Base-by-base conservation (phyloP, 1,140 invertebrate species). In the Campoletis sonorensis region DNA sequence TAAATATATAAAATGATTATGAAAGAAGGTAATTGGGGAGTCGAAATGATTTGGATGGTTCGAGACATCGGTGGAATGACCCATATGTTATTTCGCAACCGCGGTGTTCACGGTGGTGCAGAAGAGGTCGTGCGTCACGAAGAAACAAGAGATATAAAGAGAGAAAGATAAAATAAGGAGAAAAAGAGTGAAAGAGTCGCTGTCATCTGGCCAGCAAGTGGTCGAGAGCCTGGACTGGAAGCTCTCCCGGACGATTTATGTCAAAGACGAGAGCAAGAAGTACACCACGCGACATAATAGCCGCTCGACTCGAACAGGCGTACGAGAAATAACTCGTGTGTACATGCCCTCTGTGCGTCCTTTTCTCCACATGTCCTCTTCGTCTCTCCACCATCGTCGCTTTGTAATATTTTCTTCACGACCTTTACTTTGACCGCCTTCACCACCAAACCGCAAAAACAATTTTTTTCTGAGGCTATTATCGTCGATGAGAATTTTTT, bases 181-280 rank as follows among this genome's bases (percentile, higher is more conserved):
- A 78, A 37, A 40, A 64, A 78, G 51, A 78, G 76, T 61, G 40
- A 78, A 21, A 78, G 81, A 85, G 84, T 79, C 75, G 71, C 81
- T 86, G 85, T 86, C 85, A 86, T 86, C 85, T 86, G 85, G 85
- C 83, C 81, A 83, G 86, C 86, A 87, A 86, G 86, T 86, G 85
- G 86, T 86, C 85, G 85, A 84, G 81, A 84, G 81, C 82, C 64
- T 81, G 79, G 26, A 68, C 83, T 86, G 82, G 72, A 81, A 85
- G 84, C 84, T 85, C 79, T 75, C 81, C n/a, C n/a, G 80, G 81
- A 80, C 84, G 86, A 84, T 85, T 82, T 86, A 85, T 85, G 86
- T 87, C 84, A 86, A 83, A 85, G 79, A 82, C 82, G 73, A 83
- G 75, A 78, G 84, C 67, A 73, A 82, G 72, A 80, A 81, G 77